A percentile compares a stretch with the other conserved stretches of the same genome.
These are phyloP conservation scores for Nycticebus coucang DNA, from an alignment of 2,113 vertebrate genomes.

Conservation along the genomic window DNA sequence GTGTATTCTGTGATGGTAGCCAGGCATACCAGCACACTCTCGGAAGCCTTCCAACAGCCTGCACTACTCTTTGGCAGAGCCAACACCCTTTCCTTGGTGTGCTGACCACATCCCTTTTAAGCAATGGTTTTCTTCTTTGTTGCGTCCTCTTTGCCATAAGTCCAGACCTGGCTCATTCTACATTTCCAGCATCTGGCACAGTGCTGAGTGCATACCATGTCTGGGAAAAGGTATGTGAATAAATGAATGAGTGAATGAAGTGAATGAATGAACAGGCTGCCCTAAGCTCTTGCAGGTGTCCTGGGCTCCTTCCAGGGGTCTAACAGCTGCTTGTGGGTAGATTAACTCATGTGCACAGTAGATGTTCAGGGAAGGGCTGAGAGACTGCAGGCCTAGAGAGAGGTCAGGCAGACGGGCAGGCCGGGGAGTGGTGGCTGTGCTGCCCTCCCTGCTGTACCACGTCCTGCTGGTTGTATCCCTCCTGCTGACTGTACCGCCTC, in stretches of 20 bases:
- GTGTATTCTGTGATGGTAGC: neutral
- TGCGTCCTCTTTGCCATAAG: neutral
- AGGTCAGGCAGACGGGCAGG: neutral
- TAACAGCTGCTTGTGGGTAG: neutral
- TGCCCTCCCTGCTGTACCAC: accelerated
- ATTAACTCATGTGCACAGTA: neutral
- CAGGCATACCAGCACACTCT: neutral
- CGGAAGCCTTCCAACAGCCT: neutral
- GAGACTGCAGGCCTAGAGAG: neutral
- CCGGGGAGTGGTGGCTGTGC: neutral
- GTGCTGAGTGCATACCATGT: neutral
- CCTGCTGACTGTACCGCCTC: neutral
- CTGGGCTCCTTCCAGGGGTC: neutral
- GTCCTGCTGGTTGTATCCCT: no score
- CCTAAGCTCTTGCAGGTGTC: neutral
- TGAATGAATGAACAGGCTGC: neutral
- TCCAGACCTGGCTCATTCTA: neutral
- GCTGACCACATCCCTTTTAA: neutral
- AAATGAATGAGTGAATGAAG: neutral
- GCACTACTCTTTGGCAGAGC: neutral
- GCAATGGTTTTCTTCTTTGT: neutral
- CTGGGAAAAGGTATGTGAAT: neutral
- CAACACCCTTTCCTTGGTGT: neutral
- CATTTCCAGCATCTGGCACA: neutral
- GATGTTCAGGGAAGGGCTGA: neutral